Percentiles rank a stretch among this genome's conserved stretches.
phyloP scores from a whole-genome alignment of 2,888 invertebrate genomes.

The Rhamnusium bicolor region DNA sequence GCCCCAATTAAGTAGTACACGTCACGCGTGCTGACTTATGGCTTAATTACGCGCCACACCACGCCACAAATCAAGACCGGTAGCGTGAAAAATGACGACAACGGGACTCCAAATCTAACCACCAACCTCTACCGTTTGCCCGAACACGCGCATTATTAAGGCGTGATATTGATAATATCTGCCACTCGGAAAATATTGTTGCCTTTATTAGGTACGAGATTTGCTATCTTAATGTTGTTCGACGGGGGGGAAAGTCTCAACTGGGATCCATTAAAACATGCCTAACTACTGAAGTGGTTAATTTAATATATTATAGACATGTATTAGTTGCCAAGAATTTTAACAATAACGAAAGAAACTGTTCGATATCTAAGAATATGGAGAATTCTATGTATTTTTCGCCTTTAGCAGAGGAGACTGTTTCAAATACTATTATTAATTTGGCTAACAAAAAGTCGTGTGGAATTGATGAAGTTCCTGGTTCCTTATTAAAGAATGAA shows the following conservation, averaged over 20 bases:
- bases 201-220: constrained; percentile 5
- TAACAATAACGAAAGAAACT: too few relatives aligned
- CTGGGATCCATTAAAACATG: background rate
- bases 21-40: constrained; percentile 65
- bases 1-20: constrained; percentile 64
- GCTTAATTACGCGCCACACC: constrained; percentile 58
- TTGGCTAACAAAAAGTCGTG: too few relatives aligned
- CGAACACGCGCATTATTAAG: constrained; percentile 10
- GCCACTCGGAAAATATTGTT: constrained; percentile 21
- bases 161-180: constrained; percentile 32
- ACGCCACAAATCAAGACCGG: constrained; percentile 35
- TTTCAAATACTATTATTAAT: too few relatives aligned
- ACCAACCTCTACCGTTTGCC: constrained; percentile 14
- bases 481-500: too few relatives aligned
- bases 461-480: too few relatives aligned
- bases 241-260: background rate
- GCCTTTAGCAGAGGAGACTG: too few relatives aligned
- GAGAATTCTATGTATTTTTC: too few relatives aligned
- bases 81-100: constrained; percentile 31
- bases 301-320: background rate
- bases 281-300: background rate
- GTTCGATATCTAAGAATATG: too few relatives aligned
- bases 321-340: too few relatives aligned
- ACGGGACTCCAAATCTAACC: constrained; percentile 9
- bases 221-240: constrained; percentile 23